Conservation (phyloP, 1,140 invertebrate species). For the Rhopalosiphum padi region DNA sequence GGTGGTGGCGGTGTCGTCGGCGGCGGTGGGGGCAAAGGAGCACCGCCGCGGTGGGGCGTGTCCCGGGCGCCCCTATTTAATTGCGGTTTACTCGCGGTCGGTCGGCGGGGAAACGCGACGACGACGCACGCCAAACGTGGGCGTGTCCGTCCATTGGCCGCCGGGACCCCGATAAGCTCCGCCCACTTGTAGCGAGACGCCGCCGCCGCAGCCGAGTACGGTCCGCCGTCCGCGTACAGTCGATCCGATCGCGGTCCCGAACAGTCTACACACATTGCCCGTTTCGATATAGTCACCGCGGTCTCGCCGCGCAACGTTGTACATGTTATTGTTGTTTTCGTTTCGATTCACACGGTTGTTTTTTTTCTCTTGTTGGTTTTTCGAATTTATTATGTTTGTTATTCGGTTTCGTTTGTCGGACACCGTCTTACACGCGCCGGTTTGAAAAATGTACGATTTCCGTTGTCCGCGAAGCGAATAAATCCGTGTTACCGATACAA, state of each 20-base stretch:
- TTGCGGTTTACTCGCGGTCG: constrained; percentile 38
- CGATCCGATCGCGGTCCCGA: constrained; percentile 1
- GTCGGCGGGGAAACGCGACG: constrained; percentile 11
- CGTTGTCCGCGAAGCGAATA: background rate
- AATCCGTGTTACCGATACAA: background rate
- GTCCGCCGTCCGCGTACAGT: constrained; percentile 13
- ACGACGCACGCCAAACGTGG: constrained; percentile 9
- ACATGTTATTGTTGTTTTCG: background rate
- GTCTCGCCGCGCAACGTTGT: background rate
- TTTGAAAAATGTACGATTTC: background rate
- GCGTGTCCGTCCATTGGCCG: constrained; percentile 55
- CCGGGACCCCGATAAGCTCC: background rate
- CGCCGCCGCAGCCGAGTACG: background rate
- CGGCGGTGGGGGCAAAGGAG: background rate
- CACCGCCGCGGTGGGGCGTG: constrained; percentile 37
- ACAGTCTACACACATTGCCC: constrained; percentile 46
- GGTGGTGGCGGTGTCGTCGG: background rate
- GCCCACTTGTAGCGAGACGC: constrained; percentile 49
- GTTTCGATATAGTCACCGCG: background rate
- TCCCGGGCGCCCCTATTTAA: constrained; percentile 53
- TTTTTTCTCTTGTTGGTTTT: background rate
- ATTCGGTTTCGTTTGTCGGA: background rate
- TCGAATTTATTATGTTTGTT: background rate
- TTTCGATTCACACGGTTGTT: background rate
- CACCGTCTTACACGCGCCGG: background rate